Conservation (phyloP, 2,113 vertebrate species). For the Corapipo altera region DNA sequence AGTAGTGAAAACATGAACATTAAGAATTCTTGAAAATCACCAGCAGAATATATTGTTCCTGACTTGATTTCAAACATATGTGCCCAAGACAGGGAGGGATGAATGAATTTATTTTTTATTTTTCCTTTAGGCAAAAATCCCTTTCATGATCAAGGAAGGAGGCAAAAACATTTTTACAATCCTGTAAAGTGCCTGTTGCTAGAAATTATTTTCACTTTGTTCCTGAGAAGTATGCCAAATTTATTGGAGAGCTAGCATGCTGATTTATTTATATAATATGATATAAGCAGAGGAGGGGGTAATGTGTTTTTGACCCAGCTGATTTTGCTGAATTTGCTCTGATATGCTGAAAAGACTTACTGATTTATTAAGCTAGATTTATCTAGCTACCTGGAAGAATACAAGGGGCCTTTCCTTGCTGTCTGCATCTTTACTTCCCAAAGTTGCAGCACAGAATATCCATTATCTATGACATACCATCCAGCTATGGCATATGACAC, state of each 20-base stretch:
- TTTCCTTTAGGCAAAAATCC: constrained; percentile 1
- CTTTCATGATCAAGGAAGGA: not conserved
- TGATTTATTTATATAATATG: constrained; percentile 19
- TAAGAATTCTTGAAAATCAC: not conserved
- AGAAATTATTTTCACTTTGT: constrained; percentile 43
- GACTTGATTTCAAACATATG: not conserved
- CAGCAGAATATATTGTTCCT: not conserved
- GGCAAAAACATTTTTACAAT: not conserved
- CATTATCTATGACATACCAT: not conserved
- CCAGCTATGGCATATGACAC: not conserved
- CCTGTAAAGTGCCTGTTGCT: not conserved
- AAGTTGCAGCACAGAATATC: not conserved
- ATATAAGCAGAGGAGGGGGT: not conserved
- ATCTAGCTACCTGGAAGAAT: not conserved
- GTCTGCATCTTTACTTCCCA: not conserved
- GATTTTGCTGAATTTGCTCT: not conserved
- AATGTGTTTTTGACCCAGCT: not conserved
- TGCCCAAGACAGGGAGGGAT: not conserved
- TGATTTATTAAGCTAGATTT: not conserved
- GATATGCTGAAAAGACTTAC: not conserved
- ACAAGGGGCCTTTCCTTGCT: not conserved
- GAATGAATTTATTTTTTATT: not conserved
- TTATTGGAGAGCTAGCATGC: not conserved
- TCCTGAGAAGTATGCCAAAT: constrained; percentile 53
- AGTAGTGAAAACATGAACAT: not conserved